A percentile compares a stretch with the other conserved stretches of the same genome.
These are phyloP conservation scores for Melanotaenia boesemani DNA, from an alignment of 2,797 vertebrate species.

Conservation along the genomic window DNA sequence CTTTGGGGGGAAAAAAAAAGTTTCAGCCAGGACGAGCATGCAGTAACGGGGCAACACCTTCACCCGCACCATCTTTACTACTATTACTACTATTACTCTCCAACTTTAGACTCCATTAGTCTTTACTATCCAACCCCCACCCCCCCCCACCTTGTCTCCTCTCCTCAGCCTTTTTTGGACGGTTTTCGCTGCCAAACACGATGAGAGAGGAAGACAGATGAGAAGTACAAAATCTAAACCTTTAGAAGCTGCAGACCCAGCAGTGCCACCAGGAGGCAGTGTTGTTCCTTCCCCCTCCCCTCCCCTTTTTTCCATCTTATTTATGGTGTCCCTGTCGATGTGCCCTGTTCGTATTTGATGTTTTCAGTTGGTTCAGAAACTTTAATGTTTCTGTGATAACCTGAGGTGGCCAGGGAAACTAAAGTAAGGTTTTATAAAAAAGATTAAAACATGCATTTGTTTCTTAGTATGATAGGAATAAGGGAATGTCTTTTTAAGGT, in stretches of 20 bases:
- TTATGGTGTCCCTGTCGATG: slow-evolving; percentile 64
- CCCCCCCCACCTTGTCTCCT: slow-evolving; percentile 50
- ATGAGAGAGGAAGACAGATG: slow-evolving; percentile 76
- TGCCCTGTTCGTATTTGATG: slow-evolving; percentile 51
- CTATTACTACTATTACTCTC: slow-evolving; percentile 53
- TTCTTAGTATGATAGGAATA: slow-evolving; percentile 44
- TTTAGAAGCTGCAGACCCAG: slow-evolving; percentile 52
- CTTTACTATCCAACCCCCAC: slow-evolving; percentile 26
- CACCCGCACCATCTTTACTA: slow-evolving; percentile 48
- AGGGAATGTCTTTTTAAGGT: slow-evolving; percentile 73
- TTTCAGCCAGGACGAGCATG: slow-evolving; percentile 91
- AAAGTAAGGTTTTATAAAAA: slow-evolving; percentile 30
- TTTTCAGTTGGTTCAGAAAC: slow-evolving; percentile 46
- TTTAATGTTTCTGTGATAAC: slow-evolving; percentile 42
- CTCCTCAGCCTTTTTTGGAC: slow-evolving; percentile 80
- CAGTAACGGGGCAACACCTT: slow-evolving; percentile 84
- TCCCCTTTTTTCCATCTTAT: slow-evolving; percentile 38
- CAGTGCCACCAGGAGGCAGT: slow-evolving; percentile 68
- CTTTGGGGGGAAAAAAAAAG: slow-evolving; percentile 57
- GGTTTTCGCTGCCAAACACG: slow-evolving; percentile 87
- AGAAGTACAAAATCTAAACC: slow-evolving; percentile 52
- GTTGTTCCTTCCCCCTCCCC: slow-evolving; percentile 39
- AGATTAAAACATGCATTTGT: slow-evolving; percentile 16
- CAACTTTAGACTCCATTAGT: slow-evolving; percentile 40
- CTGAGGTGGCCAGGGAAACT: slow-evolving; percentile 41